phyloP scores from a whole-genome alignment of 2,888 invertebrate species.

The Tortrix viridana region DNA sequence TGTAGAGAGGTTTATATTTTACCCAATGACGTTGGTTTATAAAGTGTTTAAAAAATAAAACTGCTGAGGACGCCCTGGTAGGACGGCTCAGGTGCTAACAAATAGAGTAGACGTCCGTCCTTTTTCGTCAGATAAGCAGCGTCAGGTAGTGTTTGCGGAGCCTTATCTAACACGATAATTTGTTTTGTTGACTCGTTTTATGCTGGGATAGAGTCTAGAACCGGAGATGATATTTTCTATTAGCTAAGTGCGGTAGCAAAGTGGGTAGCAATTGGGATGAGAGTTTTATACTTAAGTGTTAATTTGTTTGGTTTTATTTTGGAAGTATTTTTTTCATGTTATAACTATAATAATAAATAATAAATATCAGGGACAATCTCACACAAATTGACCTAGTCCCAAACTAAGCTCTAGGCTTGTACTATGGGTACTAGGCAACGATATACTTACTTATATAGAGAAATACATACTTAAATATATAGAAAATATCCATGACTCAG shows the following conservation, averaged over 20 bases:
- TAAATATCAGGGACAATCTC: no score
- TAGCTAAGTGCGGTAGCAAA: not conserved
- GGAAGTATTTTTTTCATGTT: no score
- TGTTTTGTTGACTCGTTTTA: slow-evolving; percentile 4
- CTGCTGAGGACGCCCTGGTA: no score
- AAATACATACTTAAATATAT: no score
- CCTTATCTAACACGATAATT: slow-evolving; percentile 22
- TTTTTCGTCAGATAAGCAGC: slow-evolving; percentile 12
- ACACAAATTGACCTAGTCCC: no score
- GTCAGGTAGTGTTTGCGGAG: slow-evolving; percentile 17
- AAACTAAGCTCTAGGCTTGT: no score
- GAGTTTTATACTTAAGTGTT: not conserved
- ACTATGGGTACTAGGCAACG: no score
- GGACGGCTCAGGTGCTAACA: not conserved
- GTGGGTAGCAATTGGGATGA: not conserved
- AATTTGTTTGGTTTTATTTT: no score
- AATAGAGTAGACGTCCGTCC: slow-evolving; percentile 19
- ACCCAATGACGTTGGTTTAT: not conserved
- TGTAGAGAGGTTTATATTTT: no score
- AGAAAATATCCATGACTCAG: no score
- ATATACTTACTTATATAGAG: no score
- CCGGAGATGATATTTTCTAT: not conserved
- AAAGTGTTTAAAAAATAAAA: not conserved
- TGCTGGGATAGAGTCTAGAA: not conserved
- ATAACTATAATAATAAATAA: no score